Evolutionary conservation across 30 jellyfish, hydroid and myxozoan species (phyloP), one percentile per base, ranked within the genome.

Genomic region (Haliclystus octoradiatus): DNA sequence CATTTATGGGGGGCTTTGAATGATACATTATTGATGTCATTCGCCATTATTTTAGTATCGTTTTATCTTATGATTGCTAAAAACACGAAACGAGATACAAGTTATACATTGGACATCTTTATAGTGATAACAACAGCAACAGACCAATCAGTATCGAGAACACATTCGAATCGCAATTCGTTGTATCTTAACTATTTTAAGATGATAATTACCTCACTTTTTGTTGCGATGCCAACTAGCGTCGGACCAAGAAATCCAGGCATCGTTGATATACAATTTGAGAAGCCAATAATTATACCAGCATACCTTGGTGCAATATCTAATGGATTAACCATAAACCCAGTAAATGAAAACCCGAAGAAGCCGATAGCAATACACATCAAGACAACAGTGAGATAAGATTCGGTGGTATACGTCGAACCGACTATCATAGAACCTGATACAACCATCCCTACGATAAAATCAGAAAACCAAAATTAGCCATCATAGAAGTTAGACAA

Each of bases 171-270:
- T n/a, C n/a, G n/a, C n/a, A n/a, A n/a, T n/a, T n/a, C n/a, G n/a
- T n/a, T n/a, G n/a, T 60, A 60, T 60, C 13, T 12, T 12, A 47
- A 47, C 13, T 47, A 47, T 47, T 12, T 47, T 47, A 12, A 12
- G 13, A n/a, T 47, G 13, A 66, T 25, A 29, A 74, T 34, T 50
- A 88, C 97, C 84, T 80, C 97, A 52, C 81, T 80, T 71, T 78
- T 81, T 3, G 97, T 88, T 33, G 81, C 50, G 26, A 88, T 66
- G 14, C 97, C 97, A 57, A 88, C 97, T 14, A 88, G 69, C 26
- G 93, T 84, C 1, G 97, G 97, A 22, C 97, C 97, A 53, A 80
- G 68, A 70, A 88, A 88, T 1, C 97, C 97, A 4, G 97, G 95
- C 7, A 80, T 69, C 23, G 97, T 74, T 23, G 95, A 70, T 2